phyloP scores from a whole-genome alignment of 2,888 invertebrate genomes.

The Limnephilus auricula region DNA sequence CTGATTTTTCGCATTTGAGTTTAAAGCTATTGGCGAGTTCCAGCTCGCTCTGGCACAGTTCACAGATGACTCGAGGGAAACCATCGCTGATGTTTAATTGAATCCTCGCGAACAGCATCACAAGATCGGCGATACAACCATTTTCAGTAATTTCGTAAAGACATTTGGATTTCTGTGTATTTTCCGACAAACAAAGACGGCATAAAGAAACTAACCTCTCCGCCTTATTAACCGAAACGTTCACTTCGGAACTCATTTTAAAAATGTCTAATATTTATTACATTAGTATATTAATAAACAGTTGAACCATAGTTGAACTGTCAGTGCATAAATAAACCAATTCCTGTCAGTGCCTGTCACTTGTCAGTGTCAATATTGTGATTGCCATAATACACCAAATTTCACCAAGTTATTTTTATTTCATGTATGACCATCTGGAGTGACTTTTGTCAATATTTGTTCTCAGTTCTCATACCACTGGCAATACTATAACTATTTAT shows the following conservation, averaged over 20 bases:
- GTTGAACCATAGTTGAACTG: too few species aligned
- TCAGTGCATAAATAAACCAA: too few species aligned
- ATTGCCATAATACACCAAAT: neutral
- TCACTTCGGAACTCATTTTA: slow-evolving; percentile 11
- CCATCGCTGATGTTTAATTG: slow-evolving; percentile 68
- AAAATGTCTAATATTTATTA: neutral
- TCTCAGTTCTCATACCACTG: neutral
- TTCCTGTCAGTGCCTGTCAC: neutral
- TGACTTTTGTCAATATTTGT: neutral
- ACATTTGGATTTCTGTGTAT: neutral
- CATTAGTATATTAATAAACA: neutral
- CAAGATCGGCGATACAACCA: neutral
- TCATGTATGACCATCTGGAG: neutral
- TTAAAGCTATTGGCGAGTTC: slow-evolving; percentile 48
- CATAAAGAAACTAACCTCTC: slow-evolving; percentile 35
- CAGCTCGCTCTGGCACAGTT: slow-evolving; percentile 24
- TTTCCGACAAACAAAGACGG: slow-evolving; percentile 48
- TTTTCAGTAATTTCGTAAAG: neutral
- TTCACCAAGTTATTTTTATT: too few species aligned
- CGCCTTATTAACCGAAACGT: neutral
- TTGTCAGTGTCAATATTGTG: neutral
- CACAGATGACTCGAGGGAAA: slow-evolving; percentile 70
- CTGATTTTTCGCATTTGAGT: slow-evolving; percentile 71
- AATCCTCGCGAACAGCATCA: slow-evolving; percentile 72
- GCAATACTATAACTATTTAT: neutral